Evolutionary conservation across 2,797 vertebrate species (phyloP), one percentile per base, ranked within the genome.

Genomic region (Mus spretus): DNA sequence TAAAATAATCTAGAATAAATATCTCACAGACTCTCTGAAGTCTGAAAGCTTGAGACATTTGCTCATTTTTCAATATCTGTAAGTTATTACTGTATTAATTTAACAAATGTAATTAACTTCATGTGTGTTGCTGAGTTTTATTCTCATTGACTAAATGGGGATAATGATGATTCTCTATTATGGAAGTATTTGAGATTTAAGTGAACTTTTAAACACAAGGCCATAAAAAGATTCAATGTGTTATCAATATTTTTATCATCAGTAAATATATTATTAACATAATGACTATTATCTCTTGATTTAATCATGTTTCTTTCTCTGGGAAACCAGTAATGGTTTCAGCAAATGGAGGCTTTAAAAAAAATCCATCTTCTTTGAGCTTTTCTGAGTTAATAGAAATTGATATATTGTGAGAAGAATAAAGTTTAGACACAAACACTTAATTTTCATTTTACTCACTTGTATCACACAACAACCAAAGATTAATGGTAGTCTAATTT

Each of bases 61-160:
- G 50, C 24, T 86, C 67, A 14, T 34, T 61, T 12, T 53, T 0
- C 22, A 47, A 34, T 1, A 3, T 61, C 6, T 80, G 4, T 44
- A 22, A 74, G 3, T 90, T 67, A 63, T n/a, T 24, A 88, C 34
- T 81, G 6, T 37, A 9, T 20, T 40, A 75, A 44, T 57, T 86
- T 77, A 15, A 14, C 50, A 10, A 90, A 80, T 15, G 82, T 88
- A 70, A 83, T 91, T 81, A 61, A 88, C 37, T 44, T 95, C 14
- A 61, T 37, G 77, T 81, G 8, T 20, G 10, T 31, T 31, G 81
- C 55, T 78, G 26, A 12, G 31, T n/a, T 50, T 78, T 28, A 34
- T 14, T 24, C 10, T 91, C 15, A 83, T 79, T 10, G 75, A 5
- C 61, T 89, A 93, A 93, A 80, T 47, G 6, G 2, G 1, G 47